A percentile compares a stretch with the other conserved stretches of the same genome.
Evolutionary conservation across 2,113 vertebrate species (phyloP).

Genomic region (Sitta europaea): DNA sequence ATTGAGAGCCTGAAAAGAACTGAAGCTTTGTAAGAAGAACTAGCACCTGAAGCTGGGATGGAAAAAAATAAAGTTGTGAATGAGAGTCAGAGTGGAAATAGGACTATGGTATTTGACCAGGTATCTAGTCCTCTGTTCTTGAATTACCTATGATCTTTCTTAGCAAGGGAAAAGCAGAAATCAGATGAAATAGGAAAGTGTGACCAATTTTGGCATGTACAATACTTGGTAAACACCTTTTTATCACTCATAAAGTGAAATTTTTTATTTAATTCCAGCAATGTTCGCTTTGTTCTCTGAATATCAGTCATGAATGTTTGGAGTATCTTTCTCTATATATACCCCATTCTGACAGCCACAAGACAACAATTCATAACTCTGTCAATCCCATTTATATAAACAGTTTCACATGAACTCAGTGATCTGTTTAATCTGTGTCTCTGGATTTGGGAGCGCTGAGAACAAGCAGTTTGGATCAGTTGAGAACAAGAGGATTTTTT

Average conservation of each 20-base stretch:
- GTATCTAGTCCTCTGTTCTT: background rate
- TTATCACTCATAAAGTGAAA: background rate
- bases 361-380: background rate
- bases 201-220: background rate
- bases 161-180: background rate
- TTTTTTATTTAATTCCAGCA: background rate
- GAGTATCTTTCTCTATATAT: background rate
- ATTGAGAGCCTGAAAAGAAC: background rate
- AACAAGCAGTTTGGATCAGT: background rate
- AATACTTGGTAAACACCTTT: background rate
- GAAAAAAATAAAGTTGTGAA: background rate
- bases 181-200: background rate
- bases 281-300: background rate
- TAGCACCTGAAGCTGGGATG: background rate
- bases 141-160: background rate
- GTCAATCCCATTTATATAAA: rapidly evolving
- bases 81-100: background rate
- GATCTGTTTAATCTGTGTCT: background rate
- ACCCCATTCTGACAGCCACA: background rate
- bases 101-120: background rate
- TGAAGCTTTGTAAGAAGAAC: background rate
- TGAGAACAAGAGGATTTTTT: background rate
- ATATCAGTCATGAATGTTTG: background rate
- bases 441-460: background rate
- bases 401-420: background rate